These are phyloP conservation scores for Cybosia mesomella DNA, from an alignment of 2,888 invertebrate genomes.

Conservation along the genomic window DNA sequence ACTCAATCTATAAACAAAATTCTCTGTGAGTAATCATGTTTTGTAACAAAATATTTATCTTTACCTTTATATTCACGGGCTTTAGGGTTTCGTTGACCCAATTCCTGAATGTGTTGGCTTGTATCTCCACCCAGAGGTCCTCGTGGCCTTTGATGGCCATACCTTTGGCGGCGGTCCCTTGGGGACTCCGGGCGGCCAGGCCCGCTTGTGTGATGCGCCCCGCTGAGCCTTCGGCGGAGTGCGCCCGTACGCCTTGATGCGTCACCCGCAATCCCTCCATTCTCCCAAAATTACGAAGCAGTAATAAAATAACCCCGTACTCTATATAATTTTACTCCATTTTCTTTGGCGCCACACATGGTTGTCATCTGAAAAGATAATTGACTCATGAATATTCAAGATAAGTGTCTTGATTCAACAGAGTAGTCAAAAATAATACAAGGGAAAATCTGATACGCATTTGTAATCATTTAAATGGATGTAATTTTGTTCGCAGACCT, in stretches of 20 bases:
- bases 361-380: constrained; percentile 67
- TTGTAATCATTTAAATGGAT: constrained; percentile 9
- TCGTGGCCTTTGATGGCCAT: constrained; percentile 98
- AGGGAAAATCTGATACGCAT: constrained; percentile 11
- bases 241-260: constrained; percentile 87
- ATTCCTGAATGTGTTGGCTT: constrained; percentile 98
- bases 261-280: constrained; percentile 87
- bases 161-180: constrained; percentile 96
- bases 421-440: constrained; percentile 8
- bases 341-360: constrained; percentile 66
- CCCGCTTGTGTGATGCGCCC: constrained; percentile 92
- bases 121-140: constrained; percentile 98
- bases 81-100: constrained; percentile 98
- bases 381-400: constrained; percentile 18
- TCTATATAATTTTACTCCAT: constrained; percentile 54
- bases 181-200: constrained; percentile 95
- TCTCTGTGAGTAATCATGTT: constrained; percentile 1
- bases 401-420: constrained; percentile 14
- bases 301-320: constrained; percentile 42
- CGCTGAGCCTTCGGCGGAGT: constrained; percentile 87
- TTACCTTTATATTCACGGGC: constrained; percentile 89
- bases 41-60: constrained; percentile 8
- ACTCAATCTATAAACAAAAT: constrained; percentile 9
- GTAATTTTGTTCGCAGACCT: neutral
- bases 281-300: constrained; percentile 50